Evolutionary conservation across 2,113 vertebrate species (phyloP).

Genomic region (Podarcis cretensis): DNA sequence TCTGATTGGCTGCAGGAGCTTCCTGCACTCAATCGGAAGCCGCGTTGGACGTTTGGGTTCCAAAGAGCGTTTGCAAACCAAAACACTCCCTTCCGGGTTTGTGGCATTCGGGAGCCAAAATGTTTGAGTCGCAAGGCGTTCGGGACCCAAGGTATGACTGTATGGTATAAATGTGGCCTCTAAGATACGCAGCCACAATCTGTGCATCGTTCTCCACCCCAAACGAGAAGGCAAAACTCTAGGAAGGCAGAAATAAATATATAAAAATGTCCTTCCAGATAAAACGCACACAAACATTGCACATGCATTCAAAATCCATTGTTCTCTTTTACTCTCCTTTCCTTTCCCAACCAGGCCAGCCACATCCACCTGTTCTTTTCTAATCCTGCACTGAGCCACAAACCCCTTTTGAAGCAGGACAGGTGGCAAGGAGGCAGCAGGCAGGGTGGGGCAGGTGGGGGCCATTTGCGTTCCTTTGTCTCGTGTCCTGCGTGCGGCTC

Average conservation of each 20-base stretch:
- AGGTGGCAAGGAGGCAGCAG: background rate
- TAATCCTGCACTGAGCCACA: background rate
- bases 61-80: too few species aligned
- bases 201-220: background rate
- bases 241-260: background rate
- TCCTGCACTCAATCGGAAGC: too few species aligned
- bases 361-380: background rate
- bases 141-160: too few species aligned
- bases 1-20: too few species aligned
- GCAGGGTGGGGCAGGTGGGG: background rate
- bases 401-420: background rate
- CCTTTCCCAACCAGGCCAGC: background rate
- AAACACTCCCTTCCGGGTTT: too few species aligned
- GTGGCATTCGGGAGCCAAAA: too few species aligned
- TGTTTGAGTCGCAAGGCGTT: too few species aligned
- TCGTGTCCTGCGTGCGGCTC: background rate
- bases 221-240: background rate
- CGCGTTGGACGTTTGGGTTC: too few species aligned
- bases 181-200: background rate
- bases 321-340: background rate
- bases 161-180: background rate
- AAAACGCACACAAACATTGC: background rate
- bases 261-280: background rate
- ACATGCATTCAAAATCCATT: background rate
- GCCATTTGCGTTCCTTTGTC: background rate